Percentiles rank a stretch among this genome's conserved stretches.
Conservation (phyloP, 2,888 invertebrate species). For the Drosophila emarginata region DNA sequence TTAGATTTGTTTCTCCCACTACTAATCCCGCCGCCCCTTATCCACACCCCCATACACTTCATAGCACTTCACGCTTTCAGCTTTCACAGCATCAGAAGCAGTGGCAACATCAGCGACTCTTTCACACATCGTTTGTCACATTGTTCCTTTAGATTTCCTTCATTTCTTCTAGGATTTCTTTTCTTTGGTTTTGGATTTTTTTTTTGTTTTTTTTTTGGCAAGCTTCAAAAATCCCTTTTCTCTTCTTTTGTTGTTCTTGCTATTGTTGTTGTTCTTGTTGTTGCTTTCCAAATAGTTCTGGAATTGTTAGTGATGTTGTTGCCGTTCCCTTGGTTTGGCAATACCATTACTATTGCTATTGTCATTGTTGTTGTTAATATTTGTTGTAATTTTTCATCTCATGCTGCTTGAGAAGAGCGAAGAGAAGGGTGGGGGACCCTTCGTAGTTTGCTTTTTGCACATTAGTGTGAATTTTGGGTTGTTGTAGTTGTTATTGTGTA, state of each 20-base stretch:
- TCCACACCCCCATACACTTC: slow-evolving; percentile 26
- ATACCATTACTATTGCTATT: slow-evolving; percentile 71
- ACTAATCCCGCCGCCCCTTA: neutral
- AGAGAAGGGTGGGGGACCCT: too few species aligned
- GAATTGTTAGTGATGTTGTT: slow-evolving; percentile 31
- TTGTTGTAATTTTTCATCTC: slow-evolving; percentile 74
- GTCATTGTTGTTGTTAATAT: slow-evolving; percentile 58
- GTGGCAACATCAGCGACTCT: slow-evolving; percentile 48
- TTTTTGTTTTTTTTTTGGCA: slow-evolving; percentile 41
- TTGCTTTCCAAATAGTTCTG: slow-evolving; percentile 45
- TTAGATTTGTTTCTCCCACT: slow-evolving; percentile 50
- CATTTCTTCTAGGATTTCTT: slow-evolving; percentile 48
- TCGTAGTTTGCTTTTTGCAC: slow-evolving; percentile 64
- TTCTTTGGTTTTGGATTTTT: slow-evolving; percentile 40
- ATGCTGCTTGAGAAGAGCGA: slow-evolving; percentile 35
- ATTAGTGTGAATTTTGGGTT: slow-evolving; percentile 51
- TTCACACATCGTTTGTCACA: slow-evolving; percentile 77
- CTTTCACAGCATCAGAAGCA: slow-evolving; percentile 26
- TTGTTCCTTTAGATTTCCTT: slow-evolving; percentile 63
- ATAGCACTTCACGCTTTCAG: slow-evolving; percentile 58
- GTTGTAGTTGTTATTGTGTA: slow-evolving; percentile 19
- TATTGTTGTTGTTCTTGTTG: slow-evolving; percentile 20
- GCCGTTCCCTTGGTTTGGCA: slow-evolving; percentile 47
- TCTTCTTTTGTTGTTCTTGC: slow-evolving; percentile 16
- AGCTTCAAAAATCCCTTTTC: slow-evolving; percentile 26